Percentiles rank a stretch among this genome's conserved stretches.
Evolutionary conservation across 2,797 vertebrate species (phyloP).

Genomic region (Chlorospingus semifuscus): DNA sequence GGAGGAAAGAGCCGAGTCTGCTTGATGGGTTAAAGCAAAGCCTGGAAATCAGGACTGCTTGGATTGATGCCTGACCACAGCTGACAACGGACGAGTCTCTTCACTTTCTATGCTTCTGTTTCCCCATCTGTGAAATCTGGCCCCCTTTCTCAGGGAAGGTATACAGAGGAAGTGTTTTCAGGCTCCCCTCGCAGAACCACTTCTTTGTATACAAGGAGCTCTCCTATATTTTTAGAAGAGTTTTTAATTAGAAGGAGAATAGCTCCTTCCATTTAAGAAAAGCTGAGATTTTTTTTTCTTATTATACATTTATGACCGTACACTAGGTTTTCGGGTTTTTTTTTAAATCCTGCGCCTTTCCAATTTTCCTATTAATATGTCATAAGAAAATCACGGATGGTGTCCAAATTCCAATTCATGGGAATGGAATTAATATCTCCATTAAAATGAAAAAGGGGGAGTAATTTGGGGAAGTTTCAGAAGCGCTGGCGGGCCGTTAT

Average conservation of each 20-base stretch:
- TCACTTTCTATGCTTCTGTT: constrained; percentile 29
- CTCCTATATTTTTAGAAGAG: not conserved
- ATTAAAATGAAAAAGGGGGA: constrained; percentile 40
- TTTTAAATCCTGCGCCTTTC: not conserved
- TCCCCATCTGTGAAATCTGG: not conserved
- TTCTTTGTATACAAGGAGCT: not conserved
- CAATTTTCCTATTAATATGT: constrained; percentile 52
- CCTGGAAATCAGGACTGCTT: constrained; percentile 26
- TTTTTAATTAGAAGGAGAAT: not conserved
- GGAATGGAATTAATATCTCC: constrained; percentile 64
- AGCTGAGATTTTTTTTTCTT: not conserved
- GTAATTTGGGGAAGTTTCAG: not conserved
- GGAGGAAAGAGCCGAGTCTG: not conserved
- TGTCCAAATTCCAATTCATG: constrained; percentile 68
- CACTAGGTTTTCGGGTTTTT: not conserved
- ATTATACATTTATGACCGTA: not conserved
- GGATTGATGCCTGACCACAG: constrained; percentile 47
- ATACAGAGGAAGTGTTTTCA: not conserved
- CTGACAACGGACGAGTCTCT: not conserved
- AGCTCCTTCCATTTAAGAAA: not conserved
- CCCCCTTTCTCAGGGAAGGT: not conserved
- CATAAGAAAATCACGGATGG: constrained; percentile 36
- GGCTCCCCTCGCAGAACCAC: not conserved
- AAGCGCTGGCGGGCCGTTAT: constrained; percentile 1
- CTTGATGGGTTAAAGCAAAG: not conserved